These are phyloP conservation scores for Oryzias dopingdopingensis DNA, from an alignment of 2,797 vertebrate species.

Conservation along the genomic window DNA sequence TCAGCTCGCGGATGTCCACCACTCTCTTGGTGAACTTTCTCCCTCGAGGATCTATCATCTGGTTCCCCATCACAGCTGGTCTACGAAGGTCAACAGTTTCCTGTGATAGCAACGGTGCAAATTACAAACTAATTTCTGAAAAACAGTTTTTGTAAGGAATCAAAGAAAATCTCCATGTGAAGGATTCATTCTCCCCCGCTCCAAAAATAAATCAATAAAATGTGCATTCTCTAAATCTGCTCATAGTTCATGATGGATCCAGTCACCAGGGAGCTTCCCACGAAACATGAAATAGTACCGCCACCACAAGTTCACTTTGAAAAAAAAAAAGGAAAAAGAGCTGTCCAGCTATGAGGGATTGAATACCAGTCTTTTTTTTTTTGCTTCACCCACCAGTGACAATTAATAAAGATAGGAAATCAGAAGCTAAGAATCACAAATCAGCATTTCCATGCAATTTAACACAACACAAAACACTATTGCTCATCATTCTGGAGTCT, in stretches of 20 bases:
- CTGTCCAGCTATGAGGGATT: conserved; percentile 15
- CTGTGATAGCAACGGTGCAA: conserved; percentile 64
- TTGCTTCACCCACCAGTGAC: conserved; percentile 32
- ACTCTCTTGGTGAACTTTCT: conserved; percentile 93
- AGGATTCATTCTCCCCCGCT: conserved; percentile 9
- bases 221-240: conserved; percentile 1
- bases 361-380: conserved; percentile 11
- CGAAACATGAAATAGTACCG: conserved; percentile 32
- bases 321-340: conserved; percentile 26
- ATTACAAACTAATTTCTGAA: background rate
- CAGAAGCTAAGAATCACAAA: conserved; percentile 43
- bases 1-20: conserved; percentile 96
- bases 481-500: conserved; percentile 43
- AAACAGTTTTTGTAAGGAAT: background rate
- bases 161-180: background rate
- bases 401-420: conserved; percentile 18
- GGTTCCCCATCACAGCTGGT: conserved; percentile 78
- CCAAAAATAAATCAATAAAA: conserved; percentile 8
- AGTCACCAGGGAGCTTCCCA: conserved; percentile 35
- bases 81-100: conserved; percentile 87
- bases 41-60: conserved; percentile 84
- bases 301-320: conserved; percentile 31
- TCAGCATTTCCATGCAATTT: conserved; percentile 2
- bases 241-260: conserved; percentile 17
- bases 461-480: conserved; percentile 14